Base-by-base conservation (phyloP, 2,797 vertebrate species). In the Oryzias sinensis region DNA sequence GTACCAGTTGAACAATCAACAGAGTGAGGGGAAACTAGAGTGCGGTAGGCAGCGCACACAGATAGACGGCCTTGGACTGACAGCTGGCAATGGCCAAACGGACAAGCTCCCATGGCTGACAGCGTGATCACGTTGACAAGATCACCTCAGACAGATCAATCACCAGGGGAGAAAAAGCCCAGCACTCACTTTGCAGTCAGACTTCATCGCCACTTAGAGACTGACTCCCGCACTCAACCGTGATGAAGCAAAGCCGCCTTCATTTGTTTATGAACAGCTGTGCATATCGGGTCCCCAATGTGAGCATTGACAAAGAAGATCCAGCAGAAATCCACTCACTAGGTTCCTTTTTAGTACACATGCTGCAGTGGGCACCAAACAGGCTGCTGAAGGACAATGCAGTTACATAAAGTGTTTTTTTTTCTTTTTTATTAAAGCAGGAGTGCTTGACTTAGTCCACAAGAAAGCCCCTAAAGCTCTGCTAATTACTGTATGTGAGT, bases 81-180 rank as follows among this genome's bases (percentile, higher is more conserved):
- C 79, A 82, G 77, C 77, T 76, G 70, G 76, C 75, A 66, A 68
- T 72, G 84, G 70, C 70, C 52, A 16, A 70, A 48, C 55, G 27
- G 56, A 71, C 70, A 20, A 54, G 60, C 53, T 81, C 77, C 80
- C 75, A 65, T 66, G 77, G 76, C 83, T 70, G 70, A 79, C 65
- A 53, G 80, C 83, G 79, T 65, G 74, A 90, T 86, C 81, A 73
- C 47, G 60, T 72, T 86, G 86, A 90, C 82, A 83, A 78, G 77
- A 91, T 88, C 78, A 73, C 73, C 83, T 80, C 62, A 75, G 88
- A 91, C 87, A 85, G 71, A 79, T 65, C 65, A 64, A 66, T 49
- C 18, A 63, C 75, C 77, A 64, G 63, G 78, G 82, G 82, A 86
- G 70, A 68, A 3, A 17, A 77, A 83, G 79, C 82, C 56, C 63